Conservation (phyloP, 2,797 vertebrate genomes). For the Tarsius wallacei region DNA sequence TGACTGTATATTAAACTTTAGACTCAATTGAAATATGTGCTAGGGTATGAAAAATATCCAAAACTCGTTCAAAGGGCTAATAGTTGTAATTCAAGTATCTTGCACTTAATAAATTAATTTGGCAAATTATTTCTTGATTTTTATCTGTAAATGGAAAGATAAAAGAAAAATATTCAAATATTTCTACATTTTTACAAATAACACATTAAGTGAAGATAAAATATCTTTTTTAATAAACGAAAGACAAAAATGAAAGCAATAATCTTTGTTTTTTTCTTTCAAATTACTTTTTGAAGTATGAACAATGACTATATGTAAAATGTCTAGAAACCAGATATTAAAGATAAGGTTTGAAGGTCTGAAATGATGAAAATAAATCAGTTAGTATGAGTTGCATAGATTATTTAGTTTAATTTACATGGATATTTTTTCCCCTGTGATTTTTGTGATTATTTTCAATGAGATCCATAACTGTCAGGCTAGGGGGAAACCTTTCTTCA, state of each 20-base stretch:
- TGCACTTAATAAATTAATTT: background rate
- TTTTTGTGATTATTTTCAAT: too few relatives aligned
- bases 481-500: too few relatives aligned
- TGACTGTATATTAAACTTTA: background rate
- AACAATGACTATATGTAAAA: background rate
- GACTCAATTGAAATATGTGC: background rate
- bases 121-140: background rate
- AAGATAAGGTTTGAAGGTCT: too few relatives aligned
- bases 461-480: too few relatives aligned
- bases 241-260: conserved; percentile 35
- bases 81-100: conserved; percentile 9
- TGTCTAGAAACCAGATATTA: too few relatives aligned
- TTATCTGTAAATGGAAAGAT: conserved; percentile 12
- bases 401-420: too few relatives aligned
- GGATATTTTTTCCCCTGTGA: too few relatives aligned
- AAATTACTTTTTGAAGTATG: background rate
- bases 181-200: background rate
- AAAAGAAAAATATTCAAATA: background rate
- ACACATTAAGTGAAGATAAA: background rate
- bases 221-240: background rate
- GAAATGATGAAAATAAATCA: too few relatives aligned
- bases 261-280: background rate
- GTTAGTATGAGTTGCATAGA: too few relatives aligned
- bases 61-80: background rate
- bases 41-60: background rate